phyloP scores from a whole-genome alignment of 2,797 vertebrate genomes.

The Sarcophilus harrisii region DNA sequence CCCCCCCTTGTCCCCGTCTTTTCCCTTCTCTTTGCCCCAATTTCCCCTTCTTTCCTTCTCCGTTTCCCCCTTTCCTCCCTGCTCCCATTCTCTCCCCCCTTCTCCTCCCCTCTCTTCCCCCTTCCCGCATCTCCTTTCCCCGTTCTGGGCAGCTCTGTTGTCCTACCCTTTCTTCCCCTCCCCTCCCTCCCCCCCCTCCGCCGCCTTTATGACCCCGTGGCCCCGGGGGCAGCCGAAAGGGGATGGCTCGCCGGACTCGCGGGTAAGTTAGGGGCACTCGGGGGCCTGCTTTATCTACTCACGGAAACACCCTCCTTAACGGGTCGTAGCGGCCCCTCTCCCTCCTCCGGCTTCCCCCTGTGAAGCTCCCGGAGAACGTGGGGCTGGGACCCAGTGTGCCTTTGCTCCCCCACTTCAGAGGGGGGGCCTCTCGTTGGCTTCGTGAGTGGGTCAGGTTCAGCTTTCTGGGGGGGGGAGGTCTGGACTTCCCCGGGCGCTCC shows the following conservation, averaged over 20 bases:
- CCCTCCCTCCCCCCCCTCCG: background rate
- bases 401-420: no score
- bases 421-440: background rate
- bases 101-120: no score
- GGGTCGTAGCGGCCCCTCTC: no score
- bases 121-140: no score
- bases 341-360: background rate
- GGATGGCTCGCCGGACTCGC: slow-evolving; percentile 78
- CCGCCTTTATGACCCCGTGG: background rate
- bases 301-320: background rate
- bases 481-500: background rate
- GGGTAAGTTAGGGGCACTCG: background rate
- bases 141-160: background rate
- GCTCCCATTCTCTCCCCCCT: no score
- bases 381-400: background rate
- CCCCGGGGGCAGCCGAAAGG: background rate
- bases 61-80: background rate
- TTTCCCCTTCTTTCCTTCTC: no score
- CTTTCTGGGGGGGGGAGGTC: background rate
- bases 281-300: background rate
- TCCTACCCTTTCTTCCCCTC: background rate
- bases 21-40: no score
- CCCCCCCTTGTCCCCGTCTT: background rate
- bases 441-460: background rate
- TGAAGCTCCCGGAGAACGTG: background rate